phyloP scores from a whole-genome alignment of 1,140 invertebrate genomes.

The Meloidogyne floridensis region DNA sequence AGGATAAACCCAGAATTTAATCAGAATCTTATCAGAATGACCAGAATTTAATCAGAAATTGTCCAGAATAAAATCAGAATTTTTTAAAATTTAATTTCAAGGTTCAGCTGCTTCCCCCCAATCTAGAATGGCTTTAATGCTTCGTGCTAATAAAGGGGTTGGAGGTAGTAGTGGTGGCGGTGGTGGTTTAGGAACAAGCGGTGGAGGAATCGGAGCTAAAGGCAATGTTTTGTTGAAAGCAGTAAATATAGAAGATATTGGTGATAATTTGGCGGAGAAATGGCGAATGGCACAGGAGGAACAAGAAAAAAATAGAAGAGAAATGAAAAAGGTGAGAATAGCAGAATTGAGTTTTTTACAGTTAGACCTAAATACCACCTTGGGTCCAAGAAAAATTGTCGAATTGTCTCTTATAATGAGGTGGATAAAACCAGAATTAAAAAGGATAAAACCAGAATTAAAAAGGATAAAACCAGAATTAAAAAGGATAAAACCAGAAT shows the following conservation, averaged over 20 bases:
- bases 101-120: not conserved
- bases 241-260: conserved; percentile 12
- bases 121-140: conserved; percentile 28
- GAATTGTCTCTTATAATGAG: no score
- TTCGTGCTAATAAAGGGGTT: not conserved
- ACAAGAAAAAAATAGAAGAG: conserved; percentile 28
- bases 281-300: conserved; percentile 37
- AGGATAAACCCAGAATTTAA: not conserved
- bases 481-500: no score
- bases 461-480: no score
- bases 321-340: conserved; percentile 35
- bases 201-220: conserved; percentile 8
- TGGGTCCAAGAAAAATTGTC: no score
- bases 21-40: not conserved
- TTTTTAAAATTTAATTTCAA: not conserved
- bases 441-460: no score
- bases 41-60: not conserved
- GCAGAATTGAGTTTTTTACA: no score
- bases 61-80: not conserved
- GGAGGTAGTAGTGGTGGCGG: not conserved
- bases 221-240: conserved; percentile 14
- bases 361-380: no score
- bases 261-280: conserved; percentile 17
- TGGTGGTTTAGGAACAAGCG: conserved; percentile 7
- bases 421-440: no score